Evolutionary conservation across 1,140 invertebrate species (phyloP).

Genomic region (Formica selysi): DNA sequence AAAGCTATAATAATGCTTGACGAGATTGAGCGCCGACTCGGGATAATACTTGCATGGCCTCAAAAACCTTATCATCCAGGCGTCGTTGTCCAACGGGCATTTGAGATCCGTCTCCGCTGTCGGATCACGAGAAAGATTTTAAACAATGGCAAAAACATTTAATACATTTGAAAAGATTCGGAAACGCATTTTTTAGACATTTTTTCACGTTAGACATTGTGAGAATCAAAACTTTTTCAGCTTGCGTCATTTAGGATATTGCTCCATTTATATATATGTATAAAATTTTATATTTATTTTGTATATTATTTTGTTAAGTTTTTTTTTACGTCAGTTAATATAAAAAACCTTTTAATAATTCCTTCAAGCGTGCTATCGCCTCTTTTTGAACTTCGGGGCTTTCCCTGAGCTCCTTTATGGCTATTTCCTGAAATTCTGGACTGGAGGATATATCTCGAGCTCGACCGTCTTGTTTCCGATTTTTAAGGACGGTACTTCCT

Average conservation of each 20-base stretch:
- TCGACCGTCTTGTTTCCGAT: constrained; percentile 90
- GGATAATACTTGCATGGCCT: constrained; percentile 94
- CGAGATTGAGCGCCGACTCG: constrained; percentile 91
- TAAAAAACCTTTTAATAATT: constrained; percentile 89
- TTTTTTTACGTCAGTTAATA: neutral
- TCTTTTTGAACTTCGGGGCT: constrained; percentile 89
- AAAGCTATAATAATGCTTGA: constrained; percentile 93
- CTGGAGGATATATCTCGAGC: constrained; percentile 89
- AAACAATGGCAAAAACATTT: neutral
- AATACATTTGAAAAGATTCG: neutral
- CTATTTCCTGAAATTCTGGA: constrained; percentile 90
- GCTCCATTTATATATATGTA: neutral
- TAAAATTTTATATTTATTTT: neutral
- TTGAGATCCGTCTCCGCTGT: constrained; percentile 90
- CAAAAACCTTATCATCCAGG: constrained; percentile 91
- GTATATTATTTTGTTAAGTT: neutral
- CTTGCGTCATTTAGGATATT: neutral
- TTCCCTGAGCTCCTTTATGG: constrained; percentile 91
- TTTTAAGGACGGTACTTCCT: constrained; percentile 89
- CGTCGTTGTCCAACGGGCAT: constrained; percentile 90
- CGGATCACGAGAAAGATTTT: neutral
- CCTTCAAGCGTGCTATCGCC: constrained; percentile 88
- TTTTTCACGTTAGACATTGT: neutral
- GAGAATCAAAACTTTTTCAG: neutral
- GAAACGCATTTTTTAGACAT: neutral